These are phyloP conservation scores for Tupaia tana DNA, from an alignment of 2,113 vertebrate species.

Conservation along the genomic window DNA sequence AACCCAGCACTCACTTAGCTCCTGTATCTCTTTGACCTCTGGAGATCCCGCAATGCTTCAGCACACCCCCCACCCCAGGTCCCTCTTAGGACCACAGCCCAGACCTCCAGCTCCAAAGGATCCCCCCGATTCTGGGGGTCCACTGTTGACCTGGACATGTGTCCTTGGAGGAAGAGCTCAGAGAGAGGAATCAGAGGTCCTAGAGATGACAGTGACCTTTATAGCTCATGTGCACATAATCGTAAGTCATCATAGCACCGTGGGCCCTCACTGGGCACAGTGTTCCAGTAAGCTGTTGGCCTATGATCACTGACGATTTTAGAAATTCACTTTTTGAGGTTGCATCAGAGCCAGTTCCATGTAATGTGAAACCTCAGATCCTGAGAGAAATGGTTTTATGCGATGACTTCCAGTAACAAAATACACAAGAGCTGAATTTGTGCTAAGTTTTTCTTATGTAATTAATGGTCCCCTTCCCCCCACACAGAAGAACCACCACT, in stretches of 20 bases:
- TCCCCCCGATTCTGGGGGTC: too few species aligned
- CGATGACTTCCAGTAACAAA: constrained; percentile 39
- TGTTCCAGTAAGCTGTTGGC: background rate
- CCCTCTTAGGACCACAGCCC: too few species aligned
- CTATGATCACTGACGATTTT: background rate
- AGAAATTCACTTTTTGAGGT: constrained; percentile 41
- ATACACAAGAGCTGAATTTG: background rate
- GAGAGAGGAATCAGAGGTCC: background rate
- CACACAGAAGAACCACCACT: background rate
- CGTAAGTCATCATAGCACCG: background rate
- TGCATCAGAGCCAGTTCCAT: background rate
- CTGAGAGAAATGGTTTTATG: background rate
- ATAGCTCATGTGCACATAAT: constrained; percentile 19
- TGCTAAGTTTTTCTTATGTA: background rate
- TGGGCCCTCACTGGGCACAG: background rate
- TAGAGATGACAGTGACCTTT: background rate
- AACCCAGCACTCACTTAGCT: background rate
- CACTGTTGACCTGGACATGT: background rate
- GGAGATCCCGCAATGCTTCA: background rate
- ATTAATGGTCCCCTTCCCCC: background rate
- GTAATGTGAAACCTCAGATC: background rate
- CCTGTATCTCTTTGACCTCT: background rate
- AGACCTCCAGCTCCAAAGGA: too few species aligned
- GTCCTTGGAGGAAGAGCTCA: constrained; percentile 19
- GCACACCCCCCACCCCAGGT: background rate